Evolutionary conservation across 30 jellyfish, hydroid and myxozoan species (phyloP).

Genomic region (Rhopilema esculentum): DNA sequence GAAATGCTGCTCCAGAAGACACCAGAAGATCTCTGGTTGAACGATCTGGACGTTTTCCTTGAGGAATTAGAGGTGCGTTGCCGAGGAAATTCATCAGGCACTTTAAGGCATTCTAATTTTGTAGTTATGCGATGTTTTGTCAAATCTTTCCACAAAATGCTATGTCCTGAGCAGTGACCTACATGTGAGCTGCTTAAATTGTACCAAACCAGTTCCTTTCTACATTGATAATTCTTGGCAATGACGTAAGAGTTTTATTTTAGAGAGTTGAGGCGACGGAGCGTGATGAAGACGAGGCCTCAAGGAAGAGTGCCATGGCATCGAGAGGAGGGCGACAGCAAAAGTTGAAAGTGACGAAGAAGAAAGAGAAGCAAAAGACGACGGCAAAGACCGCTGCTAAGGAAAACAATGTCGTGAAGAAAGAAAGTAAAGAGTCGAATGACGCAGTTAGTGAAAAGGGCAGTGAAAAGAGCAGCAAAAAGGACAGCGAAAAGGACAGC

Average conservation of each 20-base stretch:
- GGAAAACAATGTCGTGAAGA: background rate
- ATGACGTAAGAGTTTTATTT: background rate
- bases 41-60: conserved; percentile 76
- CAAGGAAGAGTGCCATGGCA: conserved; percentile 48
- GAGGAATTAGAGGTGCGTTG: conserved; percentile 83
- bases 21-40: conserved; percentile 89
- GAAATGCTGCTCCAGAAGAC: conserved; percentile 68
- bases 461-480: conserved; percentile 13
- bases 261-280: conserved; percentile 89
- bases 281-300: conserved; percentile 54
- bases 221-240: too few species aligned
- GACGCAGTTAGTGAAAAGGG: conserved; percentile 3
- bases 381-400: conserved; percentile 1
- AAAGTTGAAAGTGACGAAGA: conserved; percentile 29
- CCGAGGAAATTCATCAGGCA: background rate
- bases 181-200: too few species aligned
- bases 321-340: background rate
- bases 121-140: background rate
- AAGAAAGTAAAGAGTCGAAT: background rate
- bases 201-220: too few species aligned
- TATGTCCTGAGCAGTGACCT: too few species aligned
- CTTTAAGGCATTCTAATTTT: background rate
- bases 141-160: background rate
- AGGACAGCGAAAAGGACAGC: conserved; percentile 17
- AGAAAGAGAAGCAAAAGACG: background rate